Evolutionary conservation across 2,888 invertebrate genomes (phyloP).

Genomic region (Leucozona laternaria): DNA sequence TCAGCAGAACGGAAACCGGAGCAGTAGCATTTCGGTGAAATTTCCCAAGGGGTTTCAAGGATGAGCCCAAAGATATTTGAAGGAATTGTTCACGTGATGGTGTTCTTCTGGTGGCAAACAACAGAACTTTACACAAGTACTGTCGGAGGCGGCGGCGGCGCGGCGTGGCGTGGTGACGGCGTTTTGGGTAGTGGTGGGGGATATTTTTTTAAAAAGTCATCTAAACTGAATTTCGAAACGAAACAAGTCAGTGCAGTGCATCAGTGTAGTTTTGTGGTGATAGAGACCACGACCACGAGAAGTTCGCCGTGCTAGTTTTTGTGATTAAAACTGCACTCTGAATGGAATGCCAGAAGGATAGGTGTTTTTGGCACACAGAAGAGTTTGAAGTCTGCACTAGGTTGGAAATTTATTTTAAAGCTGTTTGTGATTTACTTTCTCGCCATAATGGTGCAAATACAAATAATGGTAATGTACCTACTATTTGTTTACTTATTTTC

Average conservation of each 20-base stretch:
- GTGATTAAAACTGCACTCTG: constrained; percentile 61
- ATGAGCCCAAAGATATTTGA: constrained; percentile 29
- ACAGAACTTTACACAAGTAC: constrained; percentile 39
- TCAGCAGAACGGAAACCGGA: not conserved
- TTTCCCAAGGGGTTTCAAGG: constrained; percentile 59
- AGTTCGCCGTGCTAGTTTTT: constrained; percentile 59
- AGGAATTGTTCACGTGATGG: constrained; percentile 42
- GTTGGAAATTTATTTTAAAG: not conserved
- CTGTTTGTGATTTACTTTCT: not conserved
- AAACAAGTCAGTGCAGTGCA: constrained; percentile 58
- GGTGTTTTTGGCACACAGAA: not conserved
- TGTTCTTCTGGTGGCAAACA: constrained; percentile 38
- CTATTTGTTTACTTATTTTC: not conserved
- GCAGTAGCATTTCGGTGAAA: constrained; percentile 58
- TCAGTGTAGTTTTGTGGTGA: constrained; percentile 44
- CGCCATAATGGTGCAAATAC: not conserved
- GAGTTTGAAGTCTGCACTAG: not conserved
- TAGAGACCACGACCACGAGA: constrained; percentile 46
- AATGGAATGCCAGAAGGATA: constrained; percentile 28
- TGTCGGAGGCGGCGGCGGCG: not conserved
- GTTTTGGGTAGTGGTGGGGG: not conserved
- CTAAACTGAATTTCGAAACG: constrained; percentile 42
- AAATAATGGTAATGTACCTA: not conserved
- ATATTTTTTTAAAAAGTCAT: constrained; percentile 38
- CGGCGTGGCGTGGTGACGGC: too few relatives aligned